Conservation (phyloP, 2,888 invertebrate species). For the Drosophila recens region DNA sequence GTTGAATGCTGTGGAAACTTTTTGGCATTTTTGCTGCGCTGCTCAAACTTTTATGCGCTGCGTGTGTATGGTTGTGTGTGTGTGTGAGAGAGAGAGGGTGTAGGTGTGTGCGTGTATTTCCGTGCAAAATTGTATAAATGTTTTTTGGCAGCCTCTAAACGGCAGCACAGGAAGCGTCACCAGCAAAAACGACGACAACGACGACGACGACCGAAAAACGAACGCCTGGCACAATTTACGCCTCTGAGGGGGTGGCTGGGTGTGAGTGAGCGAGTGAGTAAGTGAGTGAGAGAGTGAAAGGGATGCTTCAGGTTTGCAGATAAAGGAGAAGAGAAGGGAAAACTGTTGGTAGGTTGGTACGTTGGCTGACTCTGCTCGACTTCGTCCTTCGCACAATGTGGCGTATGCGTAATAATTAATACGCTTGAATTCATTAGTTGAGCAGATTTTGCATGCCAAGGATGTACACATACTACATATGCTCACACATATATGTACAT, state of each 20-base stretch:
- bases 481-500: not conserved
- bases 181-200: conserved; percentile 63
- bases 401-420: conserved; percentile 82
- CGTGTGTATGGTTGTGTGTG: conserved; percentile 24
- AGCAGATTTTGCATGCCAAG: conserved; percentile 79
- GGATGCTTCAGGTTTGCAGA: conserved; percentile 16
- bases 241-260: conserved; percentile 31
- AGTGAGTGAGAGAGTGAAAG: too few species aligned
- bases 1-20: conserved; percentile 76
- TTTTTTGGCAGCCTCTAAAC: conserved; percentile 81
- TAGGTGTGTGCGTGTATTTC: conserved; percentile 65
- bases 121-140: conserved; percentile 81
- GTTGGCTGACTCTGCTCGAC: conserved; percentile 60
- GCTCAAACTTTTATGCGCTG: conserved; percentile 79
- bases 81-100: conserved; percentile 17
- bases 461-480: conserved; percentile 46
- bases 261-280: not conserved
- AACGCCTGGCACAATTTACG: conserved; percentile 74
- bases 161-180: conserved; percentile 79
- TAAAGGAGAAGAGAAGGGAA: not conserved
- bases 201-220: conserved; percentile 42
- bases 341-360: conserved; percentile 44
- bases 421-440: conserved; percentile 82
- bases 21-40: conserved; percentile 81
- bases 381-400: conserved; percentile 77